Evolutionary conservation across 2,797 vertebrate species (phyloP), one percentile per base, ranked within the genome.

Genomic region (Semaprochilodus insignis): DNA sequence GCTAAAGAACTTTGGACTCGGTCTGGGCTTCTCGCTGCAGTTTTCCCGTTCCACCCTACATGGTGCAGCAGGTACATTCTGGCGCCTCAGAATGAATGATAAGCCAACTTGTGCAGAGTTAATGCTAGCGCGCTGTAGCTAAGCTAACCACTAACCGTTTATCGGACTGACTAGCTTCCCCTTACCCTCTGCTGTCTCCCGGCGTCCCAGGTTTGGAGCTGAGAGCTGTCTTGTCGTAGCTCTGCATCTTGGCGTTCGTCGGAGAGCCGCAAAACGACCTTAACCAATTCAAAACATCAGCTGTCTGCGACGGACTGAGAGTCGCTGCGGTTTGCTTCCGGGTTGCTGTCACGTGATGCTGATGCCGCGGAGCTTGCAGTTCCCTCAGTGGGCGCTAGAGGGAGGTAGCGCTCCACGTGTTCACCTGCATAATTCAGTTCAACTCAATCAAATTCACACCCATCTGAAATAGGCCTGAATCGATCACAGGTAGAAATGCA

Each of bases 151-250:
- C 13, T 4, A 4, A 5, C 17, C 13, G 17, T 48, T 48, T 70
- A 70, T 13, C 10, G 4, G 13, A 54, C 23, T 14, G 48, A 52
- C 25, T 36, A 2, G 36, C 19, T 13, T 40, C 23, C 6, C 21
- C 81, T 85, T 83, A 89, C 85, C 86, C 85, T 80, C 69, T 87
- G 67, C 79, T 80, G 74, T 86, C 88, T 10, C 82, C 71, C 44
- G 44, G 76, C 25, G 78, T 27, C n/a, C 44, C 81, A 2, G 74
- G 21, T 25, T 71, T 70, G 15, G 83, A 31, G 48, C 54, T 70
- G 21, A 78, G 59, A 2, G 78, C 44, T 17, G 74, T 77, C 8
- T 78, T 89, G 31, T 85, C 84, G 60, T 76, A 74, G n/a, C 69
- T 77, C 71, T 79, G 67, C 77, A 88, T 88, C 55, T 59, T 80